phyloP scores from a whole-genome alignment of 2,113 vertebrate species.

The Capricornis sumatraensis region DNA sequence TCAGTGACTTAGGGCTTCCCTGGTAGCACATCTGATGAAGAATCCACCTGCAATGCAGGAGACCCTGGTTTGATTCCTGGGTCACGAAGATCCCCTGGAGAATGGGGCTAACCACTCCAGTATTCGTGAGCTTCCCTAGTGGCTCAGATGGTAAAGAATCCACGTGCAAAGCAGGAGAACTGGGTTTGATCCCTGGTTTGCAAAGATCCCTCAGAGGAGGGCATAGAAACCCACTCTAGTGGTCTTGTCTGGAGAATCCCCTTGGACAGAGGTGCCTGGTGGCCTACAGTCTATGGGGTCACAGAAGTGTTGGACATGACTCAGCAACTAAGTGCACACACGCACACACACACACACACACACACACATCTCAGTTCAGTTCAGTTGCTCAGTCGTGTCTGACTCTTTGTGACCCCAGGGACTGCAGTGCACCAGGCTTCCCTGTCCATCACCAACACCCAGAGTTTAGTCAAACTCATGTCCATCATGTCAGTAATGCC shows the following conservation, averaged over 20 bases:
- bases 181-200: neutral
- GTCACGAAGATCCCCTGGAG: neutral
- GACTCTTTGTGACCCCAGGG: neutral
- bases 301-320: neutral
- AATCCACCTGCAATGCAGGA: neutral
- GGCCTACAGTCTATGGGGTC: neutral
- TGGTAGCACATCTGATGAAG: neutral
- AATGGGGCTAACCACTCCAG: neutral
- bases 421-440: neutral
- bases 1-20: neutral
- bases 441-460: neutral
- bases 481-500: neutral
- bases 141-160: neutral
- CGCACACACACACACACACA: neutral
- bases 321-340: accelerated
- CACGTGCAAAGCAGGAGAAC: neutral
- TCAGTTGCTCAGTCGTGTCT: accelerated
- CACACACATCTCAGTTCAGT: neutral
- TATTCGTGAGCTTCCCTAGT: neutral
- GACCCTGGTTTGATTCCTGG: neutral
- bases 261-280: neutral
- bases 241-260: neutral
- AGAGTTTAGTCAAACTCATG: neutral
- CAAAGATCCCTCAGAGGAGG: neutral
- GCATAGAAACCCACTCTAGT: neutral